phyloP scores from a whole-genome alignment of 2,888 invertebrate genomes.

The Monoplex corrugatus region DNA sequence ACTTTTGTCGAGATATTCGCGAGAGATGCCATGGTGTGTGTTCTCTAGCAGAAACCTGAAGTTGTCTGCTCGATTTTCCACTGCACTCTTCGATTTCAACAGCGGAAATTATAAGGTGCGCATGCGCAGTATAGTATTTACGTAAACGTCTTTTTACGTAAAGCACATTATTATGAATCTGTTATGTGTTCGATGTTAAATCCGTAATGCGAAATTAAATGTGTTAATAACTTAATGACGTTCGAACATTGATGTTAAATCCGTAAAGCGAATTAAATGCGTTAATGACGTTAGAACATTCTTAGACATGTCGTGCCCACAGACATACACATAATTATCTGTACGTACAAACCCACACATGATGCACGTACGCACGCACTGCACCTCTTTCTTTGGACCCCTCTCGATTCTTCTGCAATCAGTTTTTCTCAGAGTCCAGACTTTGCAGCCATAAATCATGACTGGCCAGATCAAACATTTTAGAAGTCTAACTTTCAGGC shows the following conservation, averaged over 20 bases:
- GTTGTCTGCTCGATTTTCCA: constrained; percentile 13
- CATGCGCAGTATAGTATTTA: constrained; percentile 33
- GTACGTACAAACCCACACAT: not conserved
- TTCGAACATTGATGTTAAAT: not conserved
- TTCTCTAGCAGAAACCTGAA: not conserved
- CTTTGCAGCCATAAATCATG: too few species aligned
- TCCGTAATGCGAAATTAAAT: not conserved
- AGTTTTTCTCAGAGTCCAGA: too few species aligned
- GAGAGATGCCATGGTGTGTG: constrained; percentile 69
- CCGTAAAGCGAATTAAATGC: too few species aligned
- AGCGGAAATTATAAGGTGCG: constrained; percentile 27
- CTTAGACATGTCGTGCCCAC: too few species aligned
- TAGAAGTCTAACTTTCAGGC: too few species aligned
- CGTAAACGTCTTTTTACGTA: constrained; percentile 14
- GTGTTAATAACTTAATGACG: not conserved
- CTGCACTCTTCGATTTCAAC: too few species aligned
- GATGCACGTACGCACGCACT: too few species aligned
- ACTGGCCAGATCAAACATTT: too few species aligned
- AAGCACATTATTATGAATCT: not conserved
- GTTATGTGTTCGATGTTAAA: not conserved
- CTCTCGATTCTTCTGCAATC: too few species aligned
- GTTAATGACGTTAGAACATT: too few species aligned
- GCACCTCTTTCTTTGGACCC: too few species aligned
- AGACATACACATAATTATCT: not conserved
- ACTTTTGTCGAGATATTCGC: constrained; percentile 66